These are phyloP conservation scores for Nycticebus coucang DNA, from an alignment of 2,113 vertebrate genomes.

Conservation along the genomic window DNA sequence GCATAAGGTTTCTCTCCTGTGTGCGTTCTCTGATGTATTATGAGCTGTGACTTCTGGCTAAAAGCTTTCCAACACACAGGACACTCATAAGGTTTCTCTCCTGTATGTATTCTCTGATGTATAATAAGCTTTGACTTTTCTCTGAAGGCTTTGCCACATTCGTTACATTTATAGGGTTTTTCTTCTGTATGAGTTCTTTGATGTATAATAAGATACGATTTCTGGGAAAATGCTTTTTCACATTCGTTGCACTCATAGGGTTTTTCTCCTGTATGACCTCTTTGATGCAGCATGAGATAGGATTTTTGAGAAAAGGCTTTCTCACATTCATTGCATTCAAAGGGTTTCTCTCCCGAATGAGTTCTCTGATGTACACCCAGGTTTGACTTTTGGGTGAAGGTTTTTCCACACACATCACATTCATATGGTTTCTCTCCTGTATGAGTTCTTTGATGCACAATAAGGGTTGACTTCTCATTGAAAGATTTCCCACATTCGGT, in stretches of 20 bases:
- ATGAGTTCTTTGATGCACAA: conserved; percentile 87
- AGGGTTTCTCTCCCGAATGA: conserved; percentile 87
- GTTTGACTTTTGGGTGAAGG: conserved; percentile 89
- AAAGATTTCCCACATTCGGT: conserved; percentile 82
- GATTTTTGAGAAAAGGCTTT: conserved; percentile 85
- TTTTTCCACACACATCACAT: conserved; percentile 90
- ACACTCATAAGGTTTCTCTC: conserved; percentile 81
- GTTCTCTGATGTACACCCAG: conserved; percentile 87
- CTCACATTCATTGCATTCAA: conserved; percentile 81
- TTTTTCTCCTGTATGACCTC: conserved; percentile 83
- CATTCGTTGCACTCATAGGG: conserved; percentile 85
- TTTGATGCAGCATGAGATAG: conserved; percentile 82
- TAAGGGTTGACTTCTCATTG: conserved; percentile 85
- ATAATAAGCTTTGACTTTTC: conserved; percentile 78
- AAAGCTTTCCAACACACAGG: conserved; percentile 83
- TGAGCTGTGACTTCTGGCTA: conserved; percentile 82
- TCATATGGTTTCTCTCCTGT: conserved; percentile 88
- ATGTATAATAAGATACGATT: conserved; percentile 91
- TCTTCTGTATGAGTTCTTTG: conserved; percentile 81
- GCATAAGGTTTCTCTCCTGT: conserved; percentile 82
- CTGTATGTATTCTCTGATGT: conserved; percentile 77
- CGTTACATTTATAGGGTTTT: conserved; percentile 78
- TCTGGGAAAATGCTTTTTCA: conserved; percentile 91
- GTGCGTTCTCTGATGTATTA: conserved; percentile 82
- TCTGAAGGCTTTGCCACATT: conserved; percentile 79